A percentile compares a stretch with the other conserved stretches of the same genome.
Evolutionary conservation across 1,140 invertebrate genomes (phyloP).

Genomic region (Cardiocondyla obscurior): DNA sequence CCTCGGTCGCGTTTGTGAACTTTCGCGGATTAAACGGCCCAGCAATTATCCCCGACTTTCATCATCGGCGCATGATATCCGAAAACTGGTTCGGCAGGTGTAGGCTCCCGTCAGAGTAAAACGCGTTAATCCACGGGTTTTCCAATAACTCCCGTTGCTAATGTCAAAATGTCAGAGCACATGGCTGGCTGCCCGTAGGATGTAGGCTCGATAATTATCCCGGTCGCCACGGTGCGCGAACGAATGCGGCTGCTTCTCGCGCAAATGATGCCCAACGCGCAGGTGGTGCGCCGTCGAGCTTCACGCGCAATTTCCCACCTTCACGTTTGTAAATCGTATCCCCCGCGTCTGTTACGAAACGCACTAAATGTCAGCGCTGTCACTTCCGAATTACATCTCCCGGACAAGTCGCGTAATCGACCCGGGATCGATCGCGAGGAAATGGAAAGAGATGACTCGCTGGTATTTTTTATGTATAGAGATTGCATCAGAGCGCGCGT

Average conservation of each 20-base stretch:
- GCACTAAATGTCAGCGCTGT: conserved; percentile 2
- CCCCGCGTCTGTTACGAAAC: conserved; percentile 57
- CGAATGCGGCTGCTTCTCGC: conserved; percentile 26
- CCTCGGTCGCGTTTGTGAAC: background rate
- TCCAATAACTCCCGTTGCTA: conserved; percentile 60
- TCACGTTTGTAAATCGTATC: conserved; percentile 58
- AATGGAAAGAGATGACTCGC: background rate
- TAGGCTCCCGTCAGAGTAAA: conserved; percentile 3
- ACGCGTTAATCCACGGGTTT: conserved; percentile 55
- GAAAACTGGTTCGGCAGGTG: conserved; percentile 54
- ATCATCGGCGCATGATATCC: background rate
- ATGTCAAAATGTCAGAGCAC: conserved; percentile 78
- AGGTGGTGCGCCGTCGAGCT: conserved; percentile 42
- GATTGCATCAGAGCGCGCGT: no score
- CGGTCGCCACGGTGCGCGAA: conserved; percentile 34
- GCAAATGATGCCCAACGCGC: conserved; percentile 60
- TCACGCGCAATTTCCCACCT: conserved; percentile 65
- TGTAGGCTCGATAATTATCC: conserved; percentile 73
- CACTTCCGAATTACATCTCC: conserved; percentile 8
- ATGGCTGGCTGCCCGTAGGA: conserved; percentile 69
- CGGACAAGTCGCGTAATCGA: background rate
- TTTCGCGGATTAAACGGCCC: background rate
- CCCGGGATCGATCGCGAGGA: no score
- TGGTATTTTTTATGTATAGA: no score
- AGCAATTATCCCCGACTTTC: conserved; percentile 35